Evolutionary conservation across 2,797 vertebrate genomes (phyloP), one percentile per base, ranked within the genome.

Genomic region (Urosaurus nigricauda): DNA sequence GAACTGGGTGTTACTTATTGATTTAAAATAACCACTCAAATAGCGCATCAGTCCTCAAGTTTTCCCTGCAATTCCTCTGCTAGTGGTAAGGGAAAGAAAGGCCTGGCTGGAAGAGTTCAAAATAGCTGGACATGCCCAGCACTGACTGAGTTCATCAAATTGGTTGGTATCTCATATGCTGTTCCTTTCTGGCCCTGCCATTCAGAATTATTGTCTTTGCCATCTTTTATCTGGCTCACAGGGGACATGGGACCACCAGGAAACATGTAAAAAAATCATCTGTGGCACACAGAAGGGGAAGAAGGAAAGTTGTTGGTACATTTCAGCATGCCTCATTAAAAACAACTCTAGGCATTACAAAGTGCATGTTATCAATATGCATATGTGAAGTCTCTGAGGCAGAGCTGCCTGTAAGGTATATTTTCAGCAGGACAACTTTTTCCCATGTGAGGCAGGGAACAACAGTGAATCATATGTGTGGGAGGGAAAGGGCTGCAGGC

Each of bases 361-460:
- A 97, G 97, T 95, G 94, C 96, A 95, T 93, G 95, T 97, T 97
- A 97, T 97, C 97, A 97, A 97, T 97, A 97, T 97, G 97, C 97
- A 97, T 97, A 96, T 96, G 96, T 89, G 95, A 95, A 96, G 94
- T 96, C 97, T 97, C 96, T 96, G 95, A 97, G 97, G 96, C 96
- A 97, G 95, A 96, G 95, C 86, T 97, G 97, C 97, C 97, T 97
- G 94, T 90, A 95, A 97, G 97, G 97, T 96, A 96, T 95, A 32
- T 96, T 97, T 97, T 96, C 96, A 97, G 96, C 95, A 97, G 97
- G 96, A 96, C 96, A 96, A 95, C 96, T 94, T 97, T 97, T 96
- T 97, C 97, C 97, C 97, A 95, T 94, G 95, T 96, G 97, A 97
- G 96, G 95, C 84, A 89, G 93, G 96, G 93, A 97, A 96, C 95